phyloP scores from a whole-genome alignment of 2,888 invertebrate genomes.

The Ectemnius cavifrons region DNA sequence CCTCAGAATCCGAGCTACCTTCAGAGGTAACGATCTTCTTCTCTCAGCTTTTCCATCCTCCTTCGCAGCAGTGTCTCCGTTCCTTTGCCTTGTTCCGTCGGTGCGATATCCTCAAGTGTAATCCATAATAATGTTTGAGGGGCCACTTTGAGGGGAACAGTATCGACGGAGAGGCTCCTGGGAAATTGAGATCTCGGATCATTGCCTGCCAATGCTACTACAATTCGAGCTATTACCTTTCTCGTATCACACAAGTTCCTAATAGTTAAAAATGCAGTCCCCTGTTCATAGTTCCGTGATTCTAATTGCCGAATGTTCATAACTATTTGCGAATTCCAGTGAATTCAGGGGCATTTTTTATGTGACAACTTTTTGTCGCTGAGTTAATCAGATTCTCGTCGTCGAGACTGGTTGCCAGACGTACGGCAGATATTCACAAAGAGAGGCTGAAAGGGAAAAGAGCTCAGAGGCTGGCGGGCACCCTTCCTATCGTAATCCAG shows the following conservation, averaged over 20 bases:
- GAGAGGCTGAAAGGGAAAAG: no score
- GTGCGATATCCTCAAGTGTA: constrained; percentile 30
- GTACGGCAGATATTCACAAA: no score
- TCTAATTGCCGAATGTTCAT: no score
- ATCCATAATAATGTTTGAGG: constrained; percentile 50
- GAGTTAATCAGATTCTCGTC: no score
- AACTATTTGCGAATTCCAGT: no score
- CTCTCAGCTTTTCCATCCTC: constrained; percentile 19
- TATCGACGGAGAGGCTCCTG: constrained; percentile 25
- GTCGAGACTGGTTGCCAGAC: no score
- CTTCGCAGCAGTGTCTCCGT: background rate
- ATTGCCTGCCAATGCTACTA: background rate
- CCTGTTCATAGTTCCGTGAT: no score
- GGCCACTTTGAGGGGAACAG: constrained; percentile 33
- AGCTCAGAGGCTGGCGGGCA: no score
- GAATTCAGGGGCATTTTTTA: no score
- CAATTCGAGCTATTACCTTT: background rate
- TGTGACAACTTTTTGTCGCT: no score
- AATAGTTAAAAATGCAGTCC: no score
- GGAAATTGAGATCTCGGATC: constrained; percentile 25
- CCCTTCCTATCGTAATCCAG: background rate
- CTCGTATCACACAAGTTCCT: no score
- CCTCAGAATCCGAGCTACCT: constrained; percentile 32
- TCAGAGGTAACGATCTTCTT: constrained; percentile 45
- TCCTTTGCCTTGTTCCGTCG: constrained; percentile 12